A percentile compares a stretch with the other conserved stretches of the same genome.
Evolutionary conservation across 2,113 vertebrate species (phyloP).

Genomic region (Cyanoramphus novaezelandiae): DNA sequence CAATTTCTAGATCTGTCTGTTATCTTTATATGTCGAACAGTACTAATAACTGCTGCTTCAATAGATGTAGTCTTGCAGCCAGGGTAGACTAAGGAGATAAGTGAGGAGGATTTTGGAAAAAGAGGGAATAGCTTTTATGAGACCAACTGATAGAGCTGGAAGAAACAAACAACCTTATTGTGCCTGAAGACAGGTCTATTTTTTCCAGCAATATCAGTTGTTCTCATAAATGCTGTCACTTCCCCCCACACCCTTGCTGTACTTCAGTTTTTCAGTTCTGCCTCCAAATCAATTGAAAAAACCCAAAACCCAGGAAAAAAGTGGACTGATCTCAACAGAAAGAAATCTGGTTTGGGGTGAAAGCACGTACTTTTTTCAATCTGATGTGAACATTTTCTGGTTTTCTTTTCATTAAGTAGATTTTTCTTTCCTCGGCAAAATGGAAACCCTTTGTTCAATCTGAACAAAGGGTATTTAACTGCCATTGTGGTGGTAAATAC

Average conservation of each 20-base stretch:
- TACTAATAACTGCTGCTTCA: constrained; percentile 30
- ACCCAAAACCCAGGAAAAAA: neutral
- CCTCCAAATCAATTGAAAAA: constrained; percentile 41
- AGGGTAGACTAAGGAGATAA: constrained; percentile 8
- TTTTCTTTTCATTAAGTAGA: neutral
- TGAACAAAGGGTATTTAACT: neutral
- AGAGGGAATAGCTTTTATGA: constrained; percentile 19
- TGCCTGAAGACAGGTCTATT: constrained; percentile 41
- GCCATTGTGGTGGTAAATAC: neutral
- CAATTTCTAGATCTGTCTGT: constrained; percentile 25
- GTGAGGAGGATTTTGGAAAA: constrained; percentile 26
- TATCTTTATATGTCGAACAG: neutral
- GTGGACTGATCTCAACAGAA: neutral
- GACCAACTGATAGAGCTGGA: constrained; percentile 40
- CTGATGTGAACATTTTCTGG: constrained; percentile 14
- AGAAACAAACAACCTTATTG: constrained; percentile 40
- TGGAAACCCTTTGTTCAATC: neutral
- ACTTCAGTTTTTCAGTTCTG: constrained; percentile 46
- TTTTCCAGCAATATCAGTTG: constrained; percentile 45
- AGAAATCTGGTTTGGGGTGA: constrained; percentile 19
- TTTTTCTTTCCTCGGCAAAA: constrained; percentile 30
- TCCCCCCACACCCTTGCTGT: constrained; percentile 36
- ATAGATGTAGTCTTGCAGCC: neutral
- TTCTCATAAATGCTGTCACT: constrained; percentile 40
- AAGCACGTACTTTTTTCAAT: constrained; percentile 12